phyloP scores from a whole-genome alignment of 2,888 invertebrate genomes.

The Furcula furcula region DNA sequence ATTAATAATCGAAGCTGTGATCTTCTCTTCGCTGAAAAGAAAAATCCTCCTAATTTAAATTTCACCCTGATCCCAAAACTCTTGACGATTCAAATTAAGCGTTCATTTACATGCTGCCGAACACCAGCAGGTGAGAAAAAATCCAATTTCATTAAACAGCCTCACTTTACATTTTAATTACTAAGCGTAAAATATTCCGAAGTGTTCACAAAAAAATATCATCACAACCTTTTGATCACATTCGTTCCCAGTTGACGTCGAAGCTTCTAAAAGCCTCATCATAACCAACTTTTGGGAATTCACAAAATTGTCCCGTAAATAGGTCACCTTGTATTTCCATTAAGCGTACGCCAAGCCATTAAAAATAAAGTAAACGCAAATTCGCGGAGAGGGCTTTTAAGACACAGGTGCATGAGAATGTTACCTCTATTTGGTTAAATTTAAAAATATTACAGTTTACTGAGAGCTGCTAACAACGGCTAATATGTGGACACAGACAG shows the following conservation, averaged over 20 bases:
- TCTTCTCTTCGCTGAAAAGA: too few relatives aligned
- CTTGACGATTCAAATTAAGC: too few relatives aligned
- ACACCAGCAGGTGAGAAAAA: background rate
- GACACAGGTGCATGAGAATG: constrained; percentile 75
- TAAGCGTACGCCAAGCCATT: constrained; percentile 70
- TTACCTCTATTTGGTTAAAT: constrained; percentile 60
- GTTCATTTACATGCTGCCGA: too few relatives aligned
- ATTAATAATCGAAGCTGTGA: too few relatives aligned
- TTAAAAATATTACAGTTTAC: constrained; percentile 65
- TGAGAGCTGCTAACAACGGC: constrained; percentile 27
- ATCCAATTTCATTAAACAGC: background rate
- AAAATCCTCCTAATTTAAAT: too few relatives aligned
- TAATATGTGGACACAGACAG: constrained; percentile 19
- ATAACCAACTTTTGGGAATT: constrained; percentile 65
- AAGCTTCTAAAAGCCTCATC: constrained; percentile 64
- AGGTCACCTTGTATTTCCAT: constrained; percentile 72
- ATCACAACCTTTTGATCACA: constrained; percentile 25
- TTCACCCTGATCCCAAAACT: too few relatives aligned
- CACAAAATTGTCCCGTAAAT: constrained; percentile 72
- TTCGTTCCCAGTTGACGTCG: constrained; percentile 45
- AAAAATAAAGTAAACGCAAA: constrained; percentile 67
- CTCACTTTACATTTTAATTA: background rate
- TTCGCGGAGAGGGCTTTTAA: constrained; percentile 66
- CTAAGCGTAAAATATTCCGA: constrained; percentile 19
- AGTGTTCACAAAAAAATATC: constrained; percentile 25